Evolutionary conservation across 2,888 invertebrate genomes (phyloP).

Genomic region (Tiliacea aurago): DNA sequence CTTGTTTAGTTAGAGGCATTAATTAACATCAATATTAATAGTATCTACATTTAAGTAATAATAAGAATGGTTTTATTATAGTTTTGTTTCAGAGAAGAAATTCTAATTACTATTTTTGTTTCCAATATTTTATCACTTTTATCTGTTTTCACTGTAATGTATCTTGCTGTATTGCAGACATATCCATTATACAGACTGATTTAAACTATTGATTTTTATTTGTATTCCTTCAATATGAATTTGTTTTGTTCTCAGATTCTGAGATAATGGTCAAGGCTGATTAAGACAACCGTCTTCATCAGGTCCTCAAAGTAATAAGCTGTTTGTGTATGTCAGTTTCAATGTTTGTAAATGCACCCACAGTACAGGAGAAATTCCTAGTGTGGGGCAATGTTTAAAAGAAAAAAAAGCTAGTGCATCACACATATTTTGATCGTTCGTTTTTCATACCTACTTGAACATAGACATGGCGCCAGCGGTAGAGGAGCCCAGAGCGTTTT

Average conservation of each 20-base stretch:
- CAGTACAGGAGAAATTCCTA: too few relatives aligned
- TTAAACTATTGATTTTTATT: slow-evolving; percentile 81
- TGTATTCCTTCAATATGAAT: slow-evolving; percentile 45
- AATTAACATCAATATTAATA: slow-evolving; percentile 89
- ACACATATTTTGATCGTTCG: neutral
- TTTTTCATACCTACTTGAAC: neutral
- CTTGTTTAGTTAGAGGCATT: slow-evolving; percentile 89
- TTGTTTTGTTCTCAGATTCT: neutral
- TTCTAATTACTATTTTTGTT: slow-evolving; percentile 90
- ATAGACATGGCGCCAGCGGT: too few relatives aligned
- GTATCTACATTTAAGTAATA: slow-evolving; percentile 87
- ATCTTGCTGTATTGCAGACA: slow-evolving; percentile 91
- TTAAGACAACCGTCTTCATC: neutral
- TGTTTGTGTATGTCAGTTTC: too few relatives aligned
- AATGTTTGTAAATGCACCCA: too few relatives aligned
- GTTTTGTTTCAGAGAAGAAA: slow-evolving; percentile 90
- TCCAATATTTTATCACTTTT: slow-evolving; percentile 90
- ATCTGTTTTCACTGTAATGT: slow-evolving; percentile 90
- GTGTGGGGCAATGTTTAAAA: too few relatives aligned
- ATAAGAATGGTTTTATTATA: slow-evolving; percentile 90
- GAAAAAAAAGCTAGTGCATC: neutral
- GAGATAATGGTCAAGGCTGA: too few relatives aligned
- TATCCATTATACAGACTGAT: slow-evolving; percentile 91
- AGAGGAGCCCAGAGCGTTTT: neutral
- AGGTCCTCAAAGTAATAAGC: neutral